Conservation (phyloP, 2,797 vertebrate genomes). For the Falco columbarius region DNA sequence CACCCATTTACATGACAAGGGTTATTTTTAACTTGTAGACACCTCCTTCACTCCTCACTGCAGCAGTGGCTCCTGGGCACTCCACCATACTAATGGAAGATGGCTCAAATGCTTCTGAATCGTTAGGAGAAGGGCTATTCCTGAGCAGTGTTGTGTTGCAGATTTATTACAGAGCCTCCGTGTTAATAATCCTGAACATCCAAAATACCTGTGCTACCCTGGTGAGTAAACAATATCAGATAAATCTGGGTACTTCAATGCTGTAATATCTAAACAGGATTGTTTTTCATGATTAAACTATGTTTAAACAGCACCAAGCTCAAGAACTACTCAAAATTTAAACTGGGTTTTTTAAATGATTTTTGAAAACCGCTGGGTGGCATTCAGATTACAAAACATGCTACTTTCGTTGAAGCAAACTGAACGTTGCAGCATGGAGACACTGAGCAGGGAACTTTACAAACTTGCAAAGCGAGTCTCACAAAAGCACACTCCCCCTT, state of each 20-base stretch:
- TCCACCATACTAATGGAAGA: not conserved
- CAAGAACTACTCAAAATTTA: not conserved
- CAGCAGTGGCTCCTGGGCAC: not conserved
- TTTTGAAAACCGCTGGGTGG: not conserved
- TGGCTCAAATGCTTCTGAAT: not conserved
- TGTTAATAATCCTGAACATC: rapidly evolving
- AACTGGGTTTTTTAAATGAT: not conserved
- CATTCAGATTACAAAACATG: not conserved
- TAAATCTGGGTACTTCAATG: not conserved
- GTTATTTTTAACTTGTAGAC: not conserved
- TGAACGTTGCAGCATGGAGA: constrained; percentile 5
- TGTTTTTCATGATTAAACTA: not conserved
- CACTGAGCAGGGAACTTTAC: not conserved
- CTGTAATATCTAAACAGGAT: not conserved
- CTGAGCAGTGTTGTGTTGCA: not conserved
- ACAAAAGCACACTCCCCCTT: not conserved
- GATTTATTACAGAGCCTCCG: not conserved
- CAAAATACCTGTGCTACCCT: not conserved
- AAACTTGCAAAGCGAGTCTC: constrained; percentile 18
- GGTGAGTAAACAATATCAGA: not conserved
- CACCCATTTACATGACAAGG: not conserved
- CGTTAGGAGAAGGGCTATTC: not conserved
- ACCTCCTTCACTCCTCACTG: not conserved
- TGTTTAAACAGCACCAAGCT: not conserved
- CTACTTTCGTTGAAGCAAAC: constrained; percentile 46